Evolutionary conservation across 2,797 vertebrate genomes (phyloP), one percentile per base, ranked within the genome.

Genomic region (Ctenosaura bakeri): DNA sequence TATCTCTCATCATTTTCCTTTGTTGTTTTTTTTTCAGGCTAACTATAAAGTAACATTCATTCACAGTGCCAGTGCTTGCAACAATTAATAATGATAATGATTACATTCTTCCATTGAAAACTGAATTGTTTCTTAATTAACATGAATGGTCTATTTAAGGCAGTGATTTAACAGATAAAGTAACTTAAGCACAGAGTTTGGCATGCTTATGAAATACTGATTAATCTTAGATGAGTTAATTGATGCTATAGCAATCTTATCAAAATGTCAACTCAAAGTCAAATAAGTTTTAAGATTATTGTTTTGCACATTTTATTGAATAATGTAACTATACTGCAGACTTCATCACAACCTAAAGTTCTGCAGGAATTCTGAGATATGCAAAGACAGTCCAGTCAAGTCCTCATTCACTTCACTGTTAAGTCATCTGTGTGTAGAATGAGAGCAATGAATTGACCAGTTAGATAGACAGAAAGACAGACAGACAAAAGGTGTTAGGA

Each of bases 121-220:
- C 80, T 84, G 86, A 90, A 84, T 84, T 90, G 81, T 88, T 90
- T 90, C 85, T 90, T 90, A 87, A 90, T 90, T 90, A 87, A 87
- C 81, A 84, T 78, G 81, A 88, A 83, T 88, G 86, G 80, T 80
- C 81, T 88, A 88, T 88, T 88, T 90, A 90, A 90, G 56, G 73
- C 86, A 90, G 71, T 88, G 80, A 90, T 90, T 87, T 83, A 90
- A 90, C 50, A 88, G 90, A 88, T 88, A 90, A 78, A 88, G 64
- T 83, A 90, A 84, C 59, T 87, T 84, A 46, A 78, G n/a, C 80
- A 83, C 71, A 24, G 50, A 90, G 50, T 88, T 88, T 90, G 80
- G 62, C 74, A 79, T 71, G 90, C 90, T 90, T 86, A 86, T 90
- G 54, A 88, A 91, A 91, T 88, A 78, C 59, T 83, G 88, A 91